Percentiles rank a stretch among this genome's conserved stretches.
phyloP scores from a whole-genome alignment of 2,888 invertebrate genomes.

The Drosophila anomalata region DNA sequence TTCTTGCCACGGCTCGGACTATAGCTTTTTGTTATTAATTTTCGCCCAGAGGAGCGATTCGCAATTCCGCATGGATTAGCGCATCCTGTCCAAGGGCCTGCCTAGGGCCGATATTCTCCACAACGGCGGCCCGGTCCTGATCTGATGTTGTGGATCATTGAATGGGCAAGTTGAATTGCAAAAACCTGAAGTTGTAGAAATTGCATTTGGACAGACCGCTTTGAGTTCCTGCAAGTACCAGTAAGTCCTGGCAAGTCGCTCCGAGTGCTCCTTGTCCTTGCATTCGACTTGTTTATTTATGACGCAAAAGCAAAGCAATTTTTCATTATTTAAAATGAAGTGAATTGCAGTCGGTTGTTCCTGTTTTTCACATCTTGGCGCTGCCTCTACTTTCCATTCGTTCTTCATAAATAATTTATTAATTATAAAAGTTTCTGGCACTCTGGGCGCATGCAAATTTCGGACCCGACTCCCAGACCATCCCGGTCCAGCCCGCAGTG shows the following conservation, averaged over 20 bases:
- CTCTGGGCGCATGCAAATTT: constrained; percentile 69
- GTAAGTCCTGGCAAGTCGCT: constrained; percentile 3
- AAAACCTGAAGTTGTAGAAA: constrained; percentile 8
- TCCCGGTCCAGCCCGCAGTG: constrained; percentile 31
- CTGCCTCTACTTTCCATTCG: constrained; percentile 66
- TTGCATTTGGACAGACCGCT: constrained; percentile 15
- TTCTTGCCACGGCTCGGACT: constrained; percentile 17
- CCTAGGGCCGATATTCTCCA: constrained; percentile 13
- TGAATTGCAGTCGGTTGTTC: constrained; percentile 64
- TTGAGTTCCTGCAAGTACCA: background rate
- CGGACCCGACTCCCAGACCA: constrained; percentile 3
- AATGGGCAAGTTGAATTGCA: constrained; percentile 15
- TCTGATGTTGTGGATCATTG: constrained; percentile 35
- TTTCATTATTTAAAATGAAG: constrained; percentile 76
- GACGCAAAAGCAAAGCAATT: constrained; percentile 69
- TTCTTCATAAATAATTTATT: constrained; percentile 77
- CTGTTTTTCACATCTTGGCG: constrained; percentile 32
- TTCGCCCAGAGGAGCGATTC: constrained; percentile 34
- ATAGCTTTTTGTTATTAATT: constrained; percentile 61
- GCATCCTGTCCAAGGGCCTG: constrained; percentile 15
- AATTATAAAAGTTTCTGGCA: constrained; percentile 74
- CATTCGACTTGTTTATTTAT: constrained; percentile 70
- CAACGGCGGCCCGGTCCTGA: constrained; percentile 12
- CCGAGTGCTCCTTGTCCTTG: constrained; percentile 20
- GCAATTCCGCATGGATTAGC: constrained; percentile 66